Evolutionary conservation across 1,140 invertebrate species (phyloP).

Genomic region (Aplysia californica): DNA sequence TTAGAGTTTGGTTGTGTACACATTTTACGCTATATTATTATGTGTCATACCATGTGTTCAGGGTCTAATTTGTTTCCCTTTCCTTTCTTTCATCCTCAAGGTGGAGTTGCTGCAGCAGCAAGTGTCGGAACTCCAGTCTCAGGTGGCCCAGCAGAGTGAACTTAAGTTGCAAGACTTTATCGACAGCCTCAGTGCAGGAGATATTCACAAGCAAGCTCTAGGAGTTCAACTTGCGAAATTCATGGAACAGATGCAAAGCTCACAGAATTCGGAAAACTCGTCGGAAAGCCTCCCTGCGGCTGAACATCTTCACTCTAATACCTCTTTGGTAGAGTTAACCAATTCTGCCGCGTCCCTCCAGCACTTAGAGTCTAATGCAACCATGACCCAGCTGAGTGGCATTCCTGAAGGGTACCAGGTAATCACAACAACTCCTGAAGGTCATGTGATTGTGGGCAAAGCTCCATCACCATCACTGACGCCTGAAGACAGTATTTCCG

Average conservation of each 20-base stretch:
- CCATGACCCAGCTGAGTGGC: constrained; percentile 1
- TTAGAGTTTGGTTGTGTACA: not conserved
- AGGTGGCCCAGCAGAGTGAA: constrained; percentile 8
- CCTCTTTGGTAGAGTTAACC: not conserved
- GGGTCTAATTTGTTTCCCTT: not conserved
- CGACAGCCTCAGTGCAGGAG: constrained; percentile 4
- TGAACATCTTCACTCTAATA: not conserved
- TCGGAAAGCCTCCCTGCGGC: not conserved
- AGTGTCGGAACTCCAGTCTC: constrained; percentile 1
- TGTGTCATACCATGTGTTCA: not conserved
- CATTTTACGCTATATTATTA: not conserved
- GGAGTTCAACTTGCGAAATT: constrained; percentile 11
- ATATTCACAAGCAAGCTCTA: constrained; percentile 2
- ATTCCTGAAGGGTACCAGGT: constrained; percentile 8
- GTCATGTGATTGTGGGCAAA: constrained; percentile 4
- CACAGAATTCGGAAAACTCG: not conserved
- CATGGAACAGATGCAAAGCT: constrained; percentile 5
- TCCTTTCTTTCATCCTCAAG: not conserved
- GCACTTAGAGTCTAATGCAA: not conserved
- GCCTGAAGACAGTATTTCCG: not conserved
- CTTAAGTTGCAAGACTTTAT: constrained; percentile 9
- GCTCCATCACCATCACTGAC: not conserved
- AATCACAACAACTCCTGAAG: constrained; percentile 1
- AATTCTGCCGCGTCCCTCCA: not conserved
- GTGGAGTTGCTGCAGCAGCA: constrained; percentile 16